These are phyloP conservation scores for Chrysolina oricalcia DNA, from an alignment of 2,888 invertebrate species.

Conservation along the genomic window DNA sequence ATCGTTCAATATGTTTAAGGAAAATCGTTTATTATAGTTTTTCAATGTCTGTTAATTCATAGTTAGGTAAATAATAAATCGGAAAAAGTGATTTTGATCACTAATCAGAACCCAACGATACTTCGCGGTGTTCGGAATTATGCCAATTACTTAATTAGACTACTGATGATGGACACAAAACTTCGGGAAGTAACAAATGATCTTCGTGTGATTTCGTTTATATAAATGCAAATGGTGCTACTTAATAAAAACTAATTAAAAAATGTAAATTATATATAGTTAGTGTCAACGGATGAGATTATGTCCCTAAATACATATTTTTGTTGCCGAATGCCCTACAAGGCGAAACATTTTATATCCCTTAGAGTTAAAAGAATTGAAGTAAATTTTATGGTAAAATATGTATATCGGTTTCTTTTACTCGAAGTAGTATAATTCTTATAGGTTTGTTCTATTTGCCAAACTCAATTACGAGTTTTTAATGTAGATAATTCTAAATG, in stretches of 20 bases:
- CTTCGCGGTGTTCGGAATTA: background rate
- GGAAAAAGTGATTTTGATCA: background rate
- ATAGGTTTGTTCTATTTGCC: slow-evolving; percentile 47
- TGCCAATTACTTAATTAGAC: background rate
- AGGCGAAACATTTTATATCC: slow-evolving; percentile 41
- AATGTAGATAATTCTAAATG: slow-evolving; percentile 59
- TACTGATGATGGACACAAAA: background rate
- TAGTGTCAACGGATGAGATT: slow-evolving; percentile 6
- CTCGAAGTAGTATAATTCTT: slow-evolving; percentile 10
- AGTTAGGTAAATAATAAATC: too few species aligned
- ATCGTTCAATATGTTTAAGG: too few species aligned
- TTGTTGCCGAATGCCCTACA: slow-evolving; percentile 38
- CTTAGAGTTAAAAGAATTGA: slow-evolving; percentile 33
- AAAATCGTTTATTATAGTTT: too few species aligned
- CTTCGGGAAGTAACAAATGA: background rate
- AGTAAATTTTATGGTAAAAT: slow-evolving; percentile 45
- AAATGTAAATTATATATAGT: slow-evolving; percentile 13
- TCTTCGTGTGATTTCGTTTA: background rate
- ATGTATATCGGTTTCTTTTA: slow-evolving; percentile 36
- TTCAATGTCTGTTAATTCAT: too few species aligned
- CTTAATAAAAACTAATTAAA: background rate
- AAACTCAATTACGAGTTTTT: slow-evolving; percentile 54
- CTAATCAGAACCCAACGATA: background rate
- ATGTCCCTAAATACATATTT: slow-evolving; percentile 39
- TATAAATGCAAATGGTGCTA: slow-evolving; percentile 25